Conservation (phyloP, 37 sponge, comb jelly and placozoan genomes). For the Haliclona indistincta region DNA sequence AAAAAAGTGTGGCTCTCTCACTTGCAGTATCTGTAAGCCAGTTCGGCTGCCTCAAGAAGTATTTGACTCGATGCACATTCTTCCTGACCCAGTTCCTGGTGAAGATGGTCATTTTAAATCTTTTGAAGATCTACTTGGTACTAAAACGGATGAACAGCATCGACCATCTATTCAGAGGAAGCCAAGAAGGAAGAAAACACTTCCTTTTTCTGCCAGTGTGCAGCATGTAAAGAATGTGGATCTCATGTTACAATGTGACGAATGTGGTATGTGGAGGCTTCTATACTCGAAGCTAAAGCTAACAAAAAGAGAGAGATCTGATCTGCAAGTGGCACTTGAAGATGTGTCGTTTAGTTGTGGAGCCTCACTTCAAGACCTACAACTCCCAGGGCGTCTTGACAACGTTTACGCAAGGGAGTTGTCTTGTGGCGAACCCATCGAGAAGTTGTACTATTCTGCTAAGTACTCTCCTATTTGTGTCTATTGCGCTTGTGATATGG, state of each 20-base stretch:
- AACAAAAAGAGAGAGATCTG: not conserved
- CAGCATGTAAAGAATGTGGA: conserved; percentile 46
- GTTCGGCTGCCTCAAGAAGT: conserved; percentile 10
- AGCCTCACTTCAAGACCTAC: conserved; percentile 19
- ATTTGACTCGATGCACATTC: conserved; percentile 14
- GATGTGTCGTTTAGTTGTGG: conserved; percentile 35
- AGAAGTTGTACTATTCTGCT: conserved; percentile 57
- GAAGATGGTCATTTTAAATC: conserved; percentile 34
- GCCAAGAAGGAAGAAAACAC: not conserved
- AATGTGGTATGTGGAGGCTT: conserved; percentile 44
- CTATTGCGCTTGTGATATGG: conserved; percentile 29
- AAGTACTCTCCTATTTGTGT: conserved; percentile 48
- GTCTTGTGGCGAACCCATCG: conserved; percentile 34
- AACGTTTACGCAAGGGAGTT: conserved; percentile 8
- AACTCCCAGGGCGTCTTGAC: not conserved
- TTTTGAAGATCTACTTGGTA: conserved; percentile 21
- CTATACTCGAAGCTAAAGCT: conserved; percentile 42
- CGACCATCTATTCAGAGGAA: conserved; percentile 8
- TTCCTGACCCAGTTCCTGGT: conserved; percentile 30
- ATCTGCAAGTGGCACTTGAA: conserved; percentile 23
- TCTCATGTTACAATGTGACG: conserved; percentile 36
- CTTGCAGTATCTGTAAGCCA: conserved; percentile 33
- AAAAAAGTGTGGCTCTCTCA: conserved; percentile 31
- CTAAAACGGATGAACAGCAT: conserved; percentile 16
- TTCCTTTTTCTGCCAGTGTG: conserved; percentile 47